Percentiles rank a stretch among this genome's conserved stretches.
phyloP scores from a whole-genome alignment of 2,797 vertebrate species.

The Sebastes taczanowskii region DNA sequence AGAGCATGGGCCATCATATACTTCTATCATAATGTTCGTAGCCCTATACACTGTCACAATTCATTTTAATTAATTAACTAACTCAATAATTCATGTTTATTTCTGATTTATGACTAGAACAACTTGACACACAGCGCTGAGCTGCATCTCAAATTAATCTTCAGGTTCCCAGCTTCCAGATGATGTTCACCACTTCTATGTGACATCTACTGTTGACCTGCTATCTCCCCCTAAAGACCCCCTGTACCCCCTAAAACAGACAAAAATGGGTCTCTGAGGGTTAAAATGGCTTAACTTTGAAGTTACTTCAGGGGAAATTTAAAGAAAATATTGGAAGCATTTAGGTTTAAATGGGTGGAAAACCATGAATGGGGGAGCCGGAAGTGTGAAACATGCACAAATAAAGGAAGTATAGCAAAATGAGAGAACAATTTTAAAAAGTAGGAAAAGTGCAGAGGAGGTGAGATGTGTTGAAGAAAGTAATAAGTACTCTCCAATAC shows the following conservation, averaged over 20 bases:
- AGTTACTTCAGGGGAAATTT: neutral
- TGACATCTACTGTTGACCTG: too few species aligned
- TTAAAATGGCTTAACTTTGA: neutral
- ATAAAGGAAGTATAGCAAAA: neutral
- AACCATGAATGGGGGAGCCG: neutral
- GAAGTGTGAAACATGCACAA: neutral
- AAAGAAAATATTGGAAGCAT: neutral
- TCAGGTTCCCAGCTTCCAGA: too few species aligned
- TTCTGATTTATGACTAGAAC: neutral
- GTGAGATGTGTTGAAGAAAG: conserved; percentile 1
- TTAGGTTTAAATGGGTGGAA: neutral
- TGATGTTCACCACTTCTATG: too few species aligned
- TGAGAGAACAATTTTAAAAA: neutral
- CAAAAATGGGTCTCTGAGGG: too few species aligned
- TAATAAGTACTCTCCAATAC: conserved; percentile 20
- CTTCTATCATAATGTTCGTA: too few species aligned
- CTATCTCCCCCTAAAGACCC: too few species aligned
- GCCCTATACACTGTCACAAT: too few species aligned
- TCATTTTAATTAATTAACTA: neutral
- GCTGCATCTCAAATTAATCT: neutral
- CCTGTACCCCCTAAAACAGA: too few species aligned
- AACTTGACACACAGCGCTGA: neutral
- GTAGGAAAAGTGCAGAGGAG: neutral
- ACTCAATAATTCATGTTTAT: neutral
- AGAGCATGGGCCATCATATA: too few species aligned